A percentile compares a stretch with the other conserved stretches of the same genome.
phyloP scores from a whole-genome alignment of 2,113 vertebrate genomes.

The Lasiurus borealis region DNA sequence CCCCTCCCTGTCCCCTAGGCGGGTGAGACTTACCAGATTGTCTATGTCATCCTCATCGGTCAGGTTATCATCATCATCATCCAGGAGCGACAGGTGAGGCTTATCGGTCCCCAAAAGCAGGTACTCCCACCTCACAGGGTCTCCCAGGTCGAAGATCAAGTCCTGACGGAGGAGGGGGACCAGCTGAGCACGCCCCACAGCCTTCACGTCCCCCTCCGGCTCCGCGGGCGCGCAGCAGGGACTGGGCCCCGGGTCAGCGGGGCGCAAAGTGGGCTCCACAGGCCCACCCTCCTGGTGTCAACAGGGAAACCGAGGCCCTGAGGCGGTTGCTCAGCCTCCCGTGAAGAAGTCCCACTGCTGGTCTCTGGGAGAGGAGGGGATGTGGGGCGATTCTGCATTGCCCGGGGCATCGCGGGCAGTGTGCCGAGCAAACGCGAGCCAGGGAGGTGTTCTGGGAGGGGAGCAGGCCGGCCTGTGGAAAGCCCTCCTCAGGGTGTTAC shows the following conservation, averaged over 20 bases:
- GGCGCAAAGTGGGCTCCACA: neutral
- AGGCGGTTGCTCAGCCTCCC: neutral
- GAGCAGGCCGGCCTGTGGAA: neutral
- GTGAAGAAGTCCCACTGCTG: neutral
- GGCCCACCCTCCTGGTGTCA: neutral
- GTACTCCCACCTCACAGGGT: slow-evolving; percentile 91
- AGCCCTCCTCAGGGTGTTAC: neutral
- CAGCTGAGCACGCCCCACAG: rapidly evolving
- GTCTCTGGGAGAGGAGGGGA: neutral
- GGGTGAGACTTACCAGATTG: slow-evolving; percentile 75
- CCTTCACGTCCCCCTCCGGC: rapidly evolving
- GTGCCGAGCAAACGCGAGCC: neutral
- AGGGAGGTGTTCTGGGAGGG: neutral
- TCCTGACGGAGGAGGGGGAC: slow-evolving; percentile 85
- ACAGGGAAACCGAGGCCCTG: neutral
- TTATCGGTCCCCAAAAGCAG: slow-evolving; percentile 84
- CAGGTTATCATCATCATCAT: slow-evolving; percentile 67
- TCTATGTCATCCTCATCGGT: slow-evolving; percentile 42
- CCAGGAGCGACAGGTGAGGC: slow-evolving; percentile 68
- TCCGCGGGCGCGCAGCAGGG: neutral
- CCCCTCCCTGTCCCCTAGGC: rapidly evolving
- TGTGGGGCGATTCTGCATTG: rapidly evolving
- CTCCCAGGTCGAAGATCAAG: slow-evolving; percentile 91
- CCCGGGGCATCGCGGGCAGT: rapidly evolving
- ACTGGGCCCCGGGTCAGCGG: neutral